phyloP scores from a whole-genome alignment of 2,113 vertebrate species.

The Morphnarchus princeps region DNA sequence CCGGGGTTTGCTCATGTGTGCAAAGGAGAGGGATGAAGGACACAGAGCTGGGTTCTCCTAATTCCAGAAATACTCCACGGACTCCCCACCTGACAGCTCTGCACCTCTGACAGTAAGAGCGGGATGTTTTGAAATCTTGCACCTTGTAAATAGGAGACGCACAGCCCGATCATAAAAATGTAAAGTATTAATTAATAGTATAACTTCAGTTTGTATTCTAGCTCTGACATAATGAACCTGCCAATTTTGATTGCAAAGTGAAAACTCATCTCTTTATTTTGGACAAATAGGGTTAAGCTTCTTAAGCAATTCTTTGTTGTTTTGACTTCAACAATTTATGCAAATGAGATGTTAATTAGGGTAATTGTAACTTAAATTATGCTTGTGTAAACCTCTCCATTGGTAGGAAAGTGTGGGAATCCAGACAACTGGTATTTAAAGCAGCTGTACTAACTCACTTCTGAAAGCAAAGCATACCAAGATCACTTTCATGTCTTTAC shows the following conservation, averaged over 20 bases:
- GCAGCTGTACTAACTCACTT: constrained; percentile 85
- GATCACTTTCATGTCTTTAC: constrained; percentile 87
- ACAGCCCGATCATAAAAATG: constrained; percentile 21
- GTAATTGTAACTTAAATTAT: constrained; percentile 89
- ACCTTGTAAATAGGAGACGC: constrained; percentile 5
- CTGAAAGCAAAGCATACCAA: constrained; percentile 79
- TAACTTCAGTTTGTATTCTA: constrained; percentile 38
- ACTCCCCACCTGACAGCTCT: not conserved
- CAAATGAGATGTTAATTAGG: constrained; percentile 98
- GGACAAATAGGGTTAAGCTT: constrained; percentile 88
- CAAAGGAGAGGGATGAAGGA: not conserved
- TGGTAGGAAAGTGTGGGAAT: constrained; percentile 97
- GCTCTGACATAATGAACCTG: constrained; percentile 58
- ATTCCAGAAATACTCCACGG: not conserved
- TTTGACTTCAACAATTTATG: constrained; percentile 96
- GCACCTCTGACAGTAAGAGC: not conserved
- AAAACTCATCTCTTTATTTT: constrained; percentile 76
- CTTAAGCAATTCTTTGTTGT: constrained; percentile 88
- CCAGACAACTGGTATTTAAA: constrained; percentile 84
- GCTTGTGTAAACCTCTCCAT: constrained; percentile 88
- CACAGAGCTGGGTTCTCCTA: not conserved
- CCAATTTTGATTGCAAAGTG: constrained; percentile 69
- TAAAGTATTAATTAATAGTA: constrained; percentile 63
- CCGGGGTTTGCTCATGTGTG: rapidly evolving
- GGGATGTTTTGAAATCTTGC: not conserved